These are phyloP conservation scores for Machimus rusticus DNA, from an alignment of 2,888 invertebrate genomes.

Conservation along the genomic window DNA sequence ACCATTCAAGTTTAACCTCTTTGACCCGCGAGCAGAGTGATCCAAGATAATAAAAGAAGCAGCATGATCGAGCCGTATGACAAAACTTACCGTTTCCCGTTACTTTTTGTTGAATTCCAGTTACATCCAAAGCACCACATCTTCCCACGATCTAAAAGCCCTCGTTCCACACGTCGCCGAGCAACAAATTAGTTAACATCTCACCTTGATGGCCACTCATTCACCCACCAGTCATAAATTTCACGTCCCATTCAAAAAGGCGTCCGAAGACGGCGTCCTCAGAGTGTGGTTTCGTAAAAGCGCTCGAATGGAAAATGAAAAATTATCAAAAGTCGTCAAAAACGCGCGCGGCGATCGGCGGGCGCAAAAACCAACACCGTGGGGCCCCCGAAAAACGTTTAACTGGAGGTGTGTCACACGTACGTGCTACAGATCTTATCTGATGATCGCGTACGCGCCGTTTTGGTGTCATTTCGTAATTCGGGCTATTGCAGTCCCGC, in stretches of 20 bases:
- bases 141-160: conserved; percentile 40
- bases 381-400: conserved; percentile 30
- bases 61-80: conserved; percentile 7
- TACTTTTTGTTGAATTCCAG: conserved; percentile 33
- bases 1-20: neutral
- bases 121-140: conserved; percentile 14
- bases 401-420: conserved; percentile 42
- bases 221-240: conserved; percentile 42
- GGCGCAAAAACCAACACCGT: conserved; percentile 37
- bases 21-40: neutral
- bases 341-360: neutral
- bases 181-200: conserved; percentile 42
- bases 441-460: conserved; percentile 21
- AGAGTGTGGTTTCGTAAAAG: conserved; percentile 20
- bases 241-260: conserved; percentile 35
- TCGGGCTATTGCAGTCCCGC: conserved; percentile 23
- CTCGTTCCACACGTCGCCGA: conserved; percentile 34
- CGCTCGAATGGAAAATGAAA: conserved; percentile 33
- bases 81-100: conserved; percentile 24
- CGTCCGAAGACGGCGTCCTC: conserved; percentile 29
- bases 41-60: neutral
- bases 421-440: conserved; percentile 42
- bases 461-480: conserved; percentile 43
- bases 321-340: conserved; percentile 41
- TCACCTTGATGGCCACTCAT: conserved; percentile 42